Conservation (phyloP, 2,797 vertebrate genomes). For the Lacerta bilineata region DNA sequence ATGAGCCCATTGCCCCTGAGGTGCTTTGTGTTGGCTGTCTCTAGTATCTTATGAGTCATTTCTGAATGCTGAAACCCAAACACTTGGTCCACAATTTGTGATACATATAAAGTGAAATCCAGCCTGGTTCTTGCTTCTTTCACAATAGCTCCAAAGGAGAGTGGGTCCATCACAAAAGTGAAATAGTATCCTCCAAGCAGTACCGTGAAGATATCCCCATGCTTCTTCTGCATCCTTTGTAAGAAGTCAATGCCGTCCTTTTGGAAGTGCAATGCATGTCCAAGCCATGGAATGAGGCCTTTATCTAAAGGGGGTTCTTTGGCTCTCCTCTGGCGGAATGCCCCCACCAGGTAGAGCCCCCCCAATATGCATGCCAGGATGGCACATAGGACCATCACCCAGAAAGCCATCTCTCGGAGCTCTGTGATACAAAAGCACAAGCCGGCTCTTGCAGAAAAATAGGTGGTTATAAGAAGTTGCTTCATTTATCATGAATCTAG, state of each 20-base stretch:
- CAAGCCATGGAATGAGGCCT: conserved; percentile 90
- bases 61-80: conserved; percentile 76
- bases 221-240: conserved; percentile 85
- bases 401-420: conserved; percentile 77
- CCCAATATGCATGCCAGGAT: conserved; percentile 72
- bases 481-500: neutral
- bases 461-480: rapidly evolving
- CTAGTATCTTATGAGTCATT: conserved; percentile 41
- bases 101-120: conserved; percentile 78
- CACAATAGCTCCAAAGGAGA: conserved; percentile 84
- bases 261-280: conserved; percentile 85
- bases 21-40: conserved; percentile 78
- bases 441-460: neutral
- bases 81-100: conserved; percentile 78
- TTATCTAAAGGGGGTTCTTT: conserved; percentile 91
- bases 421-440: rapidly evolving
- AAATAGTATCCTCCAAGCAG: conserved; percentile 87
- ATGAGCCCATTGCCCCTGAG: conserved; percentile 87
- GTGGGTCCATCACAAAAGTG: conserved; percentile 90
- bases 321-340: conserved; percentile 78
- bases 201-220: conserved; percentile 91
- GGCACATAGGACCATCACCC: conserved; percentile 75
- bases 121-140: conserved; percentile 83
- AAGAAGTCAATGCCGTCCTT: conserved; percentile 85
- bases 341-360: conserved; percentile 81